Percentiles rank a stretch among this genome's conserved stretches.
Evolutionary conservation across 2,888 invertebrate species (phyloP).

Genomic region (Campaea margaritaria): DNA sequence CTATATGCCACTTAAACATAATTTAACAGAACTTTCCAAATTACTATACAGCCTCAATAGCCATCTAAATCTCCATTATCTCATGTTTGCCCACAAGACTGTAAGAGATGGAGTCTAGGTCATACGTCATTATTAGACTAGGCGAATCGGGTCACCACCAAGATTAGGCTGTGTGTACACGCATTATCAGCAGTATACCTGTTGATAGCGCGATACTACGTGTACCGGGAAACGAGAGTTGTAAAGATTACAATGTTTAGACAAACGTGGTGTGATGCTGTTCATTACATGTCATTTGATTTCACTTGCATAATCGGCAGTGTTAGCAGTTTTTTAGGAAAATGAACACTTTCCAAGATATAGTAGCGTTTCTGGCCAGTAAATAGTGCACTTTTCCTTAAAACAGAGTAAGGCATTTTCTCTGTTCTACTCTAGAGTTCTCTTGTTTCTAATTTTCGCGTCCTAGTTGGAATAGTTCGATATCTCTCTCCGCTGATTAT

Average conservation of each 20-base stretch:
- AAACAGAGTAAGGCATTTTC: too few species aligned
- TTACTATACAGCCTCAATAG: conserved; percentile 53
- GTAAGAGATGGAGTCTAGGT: conserved; percentile 70
- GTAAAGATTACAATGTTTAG: conserved; percentile 68
- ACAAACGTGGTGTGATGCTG: conserved; percentile 47
- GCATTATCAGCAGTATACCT: conserved; percentile 53
- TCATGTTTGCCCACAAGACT: conserved; percentile 64
- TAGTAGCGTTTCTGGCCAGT: too few species aligned
- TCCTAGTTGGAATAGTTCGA: too few species aligned
- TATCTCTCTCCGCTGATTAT: too few species aligned
- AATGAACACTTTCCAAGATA: too few species aligned
- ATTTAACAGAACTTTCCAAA: conserved; percentile 27
- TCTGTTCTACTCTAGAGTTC: too few species aligned
- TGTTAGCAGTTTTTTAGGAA: background rate
- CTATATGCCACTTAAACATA: too few species aligned
- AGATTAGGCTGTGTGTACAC: conserved; percentile 71
- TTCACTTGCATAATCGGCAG: conserved; percentile 14
- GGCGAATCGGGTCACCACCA: conserved; percentile 71
- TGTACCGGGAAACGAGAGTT: conserved; percentile 69
- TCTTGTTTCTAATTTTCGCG: too few species aligned
- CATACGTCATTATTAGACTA: conserved; percentile 77
- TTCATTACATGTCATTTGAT: conserved; percentile 29
- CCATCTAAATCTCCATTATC: conserved; percentile 71
- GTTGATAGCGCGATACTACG: conserved; percentile 59
- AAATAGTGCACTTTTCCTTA: too few species aligned